Conservation (phyloP, 2,888 invertebrate genomes). For the Oligia fasciuncula region DNA sequence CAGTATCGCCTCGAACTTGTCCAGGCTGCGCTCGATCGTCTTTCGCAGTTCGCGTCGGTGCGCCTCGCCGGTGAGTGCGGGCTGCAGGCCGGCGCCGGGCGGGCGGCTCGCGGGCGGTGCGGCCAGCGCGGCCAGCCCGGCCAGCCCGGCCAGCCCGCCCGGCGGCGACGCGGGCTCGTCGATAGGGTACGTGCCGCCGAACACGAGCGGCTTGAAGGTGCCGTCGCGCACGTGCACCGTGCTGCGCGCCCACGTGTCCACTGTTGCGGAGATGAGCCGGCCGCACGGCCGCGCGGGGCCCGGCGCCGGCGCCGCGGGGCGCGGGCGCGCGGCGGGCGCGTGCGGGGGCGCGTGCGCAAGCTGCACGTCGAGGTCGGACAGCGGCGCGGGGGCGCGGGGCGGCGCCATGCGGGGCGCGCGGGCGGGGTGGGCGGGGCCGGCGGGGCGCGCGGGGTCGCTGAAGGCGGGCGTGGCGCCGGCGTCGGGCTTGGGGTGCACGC, state of each 20-base stretch:
- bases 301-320: constrained; percentile 34
- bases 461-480: constrained; percentile 8
- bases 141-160: constrained; percentile 27
- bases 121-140: neutral
- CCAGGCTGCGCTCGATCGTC: constrained; percentile 87
- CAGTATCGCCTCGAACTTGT: constrained; percentile 82
- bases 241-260: constrained; percentile 91
- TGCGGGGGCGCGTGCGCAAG: constrained; percentile 64
- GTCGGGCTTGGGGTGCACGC: constrained; percentile 60
- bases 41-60: constrained; percentile 74
- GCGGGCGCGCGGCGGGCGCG: constrained; percentile 25
- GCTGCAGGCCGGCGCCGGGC: constrained; percentile 60
- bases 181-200: constrained; percentile 96
- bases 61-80: constrained; percentile 45
- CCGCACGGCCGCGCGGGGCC: constrained; percentile 77
- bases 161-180: constrained; percentile 91
- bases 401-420: constrained; percentile 87
- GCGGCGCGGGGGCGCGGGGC: constrained; percentile 67
- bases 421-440: constrained; percentile 73
- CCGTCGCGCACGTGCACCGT: constrained; percentile 76
- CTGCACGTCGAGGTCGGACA: constrained; percentile 77
- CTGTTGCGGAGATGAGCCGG: constrained; percentile 90
- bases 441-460: constrained; percentile 47
- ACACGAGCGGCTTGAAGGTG: constrained; percentile 92
- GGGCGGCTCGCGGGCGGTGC: constrained; percentile 20